Conservation (phyloP, 2,888 invertebrate genomes). For the Cremastinae sp. region DNA sequence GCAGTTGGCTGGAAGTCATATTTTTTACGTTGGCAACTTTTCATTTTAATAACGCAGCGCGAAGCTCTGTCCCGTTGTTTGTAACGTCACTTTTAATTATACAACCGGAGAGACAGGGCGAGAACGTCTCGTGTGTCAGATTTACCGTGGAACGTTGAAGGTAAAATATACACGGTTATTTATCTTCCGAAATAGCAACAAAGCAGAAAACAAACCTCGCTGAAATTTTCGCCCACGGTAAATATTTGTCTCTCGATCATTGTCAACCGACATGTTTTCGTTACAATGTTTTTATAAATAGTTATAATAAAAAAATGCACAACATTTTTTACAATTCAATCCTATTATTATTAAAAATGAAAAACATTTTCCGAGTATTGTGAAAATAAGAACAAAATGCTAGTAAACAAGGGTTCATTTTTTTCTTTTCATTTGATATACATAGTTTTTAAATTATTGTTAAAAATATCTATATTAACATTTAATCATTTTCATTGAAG, state of each 20-base stretch:
- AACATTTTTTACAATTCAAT: background rate
- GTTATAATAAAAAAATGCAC: background rate
- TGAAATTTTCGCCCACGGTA: background rate
- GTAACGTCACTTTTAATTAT: conserved; percentile 48
- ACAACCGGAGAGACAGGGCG: conserved; percentile 32
- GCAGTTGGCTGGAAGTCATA: conserved; percentile 18
- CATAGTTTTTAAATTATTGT: too few relatives aligned
- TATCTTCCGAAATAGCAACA: conserved; percentile 13
- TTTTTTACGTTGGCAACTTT: conserved; percentile 42
- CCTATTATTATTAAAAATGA: too few relatives aligned
- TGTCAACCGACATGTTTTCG: background rate
- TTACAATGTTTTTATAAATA: background rate
- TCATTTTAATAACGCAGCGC: conserved; percentile 29
- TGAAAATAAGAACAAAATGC: too few relatives aligned
- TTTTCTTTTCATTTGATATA: too few relatives aligned
- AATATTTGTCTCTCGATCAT: background rate
- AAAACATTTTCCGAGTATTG: too few relatives aligned
- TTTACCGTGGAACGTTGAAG: conserved; percentile 20
- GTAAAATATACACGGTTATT: conserved; percentile 42
- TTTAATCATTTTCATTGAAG: too few relatives aligned
- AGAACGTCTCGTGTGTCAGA: conserved; percentile 14
- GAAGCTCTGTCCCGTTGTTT: background rate
- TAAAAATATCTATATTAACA: too few relatives aligned
- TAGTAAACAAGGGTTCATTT: too few relatives aligned
- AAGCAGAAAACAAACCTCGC: conserved; percentile 4